Conservation (phyloP, 2,888 invertebrate genomes). For the Leucophora obtusa region DNA sequence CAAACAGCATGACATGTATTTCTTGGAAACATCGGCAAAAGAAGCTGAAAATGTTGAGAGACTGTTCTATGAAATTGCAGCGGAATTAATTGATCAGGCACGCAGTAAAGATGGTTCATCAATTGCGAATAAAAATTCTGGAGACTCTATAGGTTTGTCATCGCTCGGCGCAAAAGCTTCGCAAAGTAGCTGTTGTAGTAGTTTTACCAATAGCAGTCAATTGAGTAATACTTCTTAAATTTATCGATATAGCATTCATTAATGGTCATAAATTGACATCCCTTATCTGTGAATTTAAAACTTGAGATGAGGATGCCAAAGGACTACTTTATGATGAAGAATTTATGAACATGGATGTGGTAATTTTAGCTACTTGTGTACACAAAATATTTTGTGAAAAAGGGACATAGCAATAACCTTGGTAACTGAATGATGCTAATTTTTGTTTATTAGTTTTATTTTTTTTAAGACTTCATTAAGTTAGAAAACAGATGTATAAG, state of each 20-base stretch:
- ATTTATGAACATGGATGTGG: no score
- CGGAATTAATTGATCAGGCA: conserved; percentile 95
- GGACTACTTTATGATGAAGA: no score
- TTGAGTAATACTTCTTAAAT: conserved; percentile 34
- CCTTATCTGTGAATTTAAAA: no score
- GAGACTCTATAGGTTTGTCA: conserved; percentile 71
- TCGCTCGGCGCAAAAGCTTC: conserved; percentile 70
- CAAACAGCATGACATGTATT: conserved; percentile 97
- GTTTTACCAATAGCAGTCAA: conserved; percentile 54
- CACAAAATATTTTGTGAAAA: not conserved
- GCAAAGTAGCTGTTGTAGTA: conserved; percentile 72
- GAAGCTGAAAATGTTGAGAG: conserved; percentile 98
- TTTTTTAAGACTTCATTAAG: conserved; percentile 1
- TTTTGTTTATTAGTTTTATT: conserved; percentile 4
- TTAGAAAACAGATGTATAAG: not conserved
- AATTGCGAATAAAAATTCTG: conserved; percentile 67
- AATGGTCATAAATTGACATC: no score
- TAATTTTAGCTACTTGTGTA: not conserved
- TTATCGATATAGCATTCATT: not conserved
- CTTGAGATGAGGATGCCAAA: no score
- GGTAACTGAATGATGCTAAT: conserved; percentile 43
- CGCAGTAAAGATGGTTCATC: conserved; percentile 84
- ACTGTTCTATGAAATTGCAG: conserved; percentile 97
- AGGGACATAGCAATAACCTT: conserved; percentile 45
- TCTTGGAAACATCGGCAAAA: conserved; percentile 98